Base-by-base conservation (phyloP, 2,797 vertebrate genomes). In the Sebastes miniatus region DNA sequence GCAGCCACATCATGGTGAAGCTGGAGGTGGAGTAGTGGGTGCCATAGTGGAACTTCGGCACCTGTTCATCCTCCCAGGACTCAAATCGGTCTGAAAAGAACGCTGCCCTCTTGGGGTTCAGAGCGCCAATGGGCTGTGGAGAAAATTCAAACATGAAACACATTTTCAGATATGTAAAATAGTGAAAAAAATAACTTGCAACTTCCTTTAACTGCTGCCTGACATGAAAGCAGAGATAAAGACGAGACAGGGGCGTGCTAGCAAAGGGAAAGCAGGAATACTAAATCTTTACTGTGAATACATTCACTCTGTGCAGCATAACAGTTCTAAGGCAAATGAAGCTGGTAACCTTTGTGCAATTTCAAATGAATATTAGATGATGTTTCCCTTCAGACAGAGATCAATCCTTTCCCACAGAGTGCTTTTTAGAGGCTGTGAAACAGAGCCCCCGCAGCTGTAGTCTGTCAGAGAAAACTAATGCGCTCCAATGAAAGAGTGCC, bases 11-110 rank as follows among this genome's bases (percentile, higher is more conserved):
- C 85, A 97, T 95, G 59, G 97, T 96, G 93, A 99, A 99, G 92
- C 97, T 97, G 93, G 98, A 97, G 27, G 98, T 99, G 86, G 98
- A 99, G 88, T 99, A 99, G 93, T 99, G 98, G 77, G 98, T 99
- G 66, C 98, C 98, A 3, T 99, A 99, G 94, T 99, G 98, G 91
- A 99, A 99, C 85, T 98, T 98, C 0, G 98, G 98, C 89, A 99
- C 97, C 85, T 99, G 98, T 5, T 99, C 97, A 4, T 99, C 98
- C 91, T 99, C 98, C 98, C 98, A 99, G 1, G 98, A 96, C 80
- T 99, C 97, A 1, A 95, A 98, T 69, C 98, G 96, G 76, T 99
- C 98, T 0, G 97, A 96, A 88, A 99, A 99, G 94, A 98, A 99
- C 0, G 97, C 97, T 13, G 97, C 98, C 91, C 98, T 96, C 95